Percentiles rank a stretch among this genome's conserved stretches.
Evolutionary conservation across 92 coral and sea anemone genomes (phyloP).

Genomic region (Zoanthus sansibaricus): DNA sequence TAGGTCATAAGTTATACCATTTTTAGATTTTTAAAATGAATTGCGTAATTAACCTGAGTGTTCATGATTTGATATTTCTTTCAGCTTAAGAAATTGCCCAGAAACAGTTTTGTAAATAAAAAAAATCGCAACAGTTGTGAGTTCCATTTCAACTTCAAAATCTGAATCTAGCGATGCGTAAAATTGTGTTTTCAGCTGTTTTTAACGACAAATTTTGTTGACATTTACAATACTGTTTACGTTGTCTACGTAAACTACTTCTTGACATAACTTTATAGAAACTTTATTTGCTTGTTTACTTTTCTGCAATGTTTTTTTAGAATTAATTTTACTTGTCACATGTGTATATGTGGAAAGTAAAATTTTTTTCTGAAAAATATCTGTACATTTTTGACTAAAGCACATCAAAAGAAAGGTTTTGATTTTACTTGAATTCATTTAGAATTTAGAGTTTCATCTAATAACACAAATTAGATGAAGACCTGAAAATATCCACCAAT

Average conservation of each 20-base stretch:
- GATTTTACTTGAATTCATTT: too few relatives aligned
- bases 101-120: not conserved
- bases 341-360: not conserved
- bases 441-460: too few relatives aligned
- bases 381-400: too few relatives aligned
- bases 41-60: too few relatives aligned
- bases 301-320: not conserved
- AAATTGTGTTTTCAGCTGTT: slow-evolving; percentile 18
- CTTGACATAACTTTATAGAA: not conserved
- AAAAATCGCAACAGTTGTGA: not conserved
- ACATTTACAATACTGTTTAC: not conserved
- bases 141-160: not conserved
- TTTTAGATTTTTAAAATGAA: too few relatives aligned
- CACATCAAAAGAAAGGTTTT: too few relatives aligned
- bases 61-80: too few relatives aligned
- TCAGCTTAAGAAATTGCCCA: not conserved
- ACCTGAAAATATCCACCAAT: too few relatives aligned
- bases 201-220: not conserved
- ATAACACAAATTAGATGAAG: too few relatives aligned
- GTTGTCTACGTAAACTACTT: not conserved
- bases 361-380: too few relatives aligned
- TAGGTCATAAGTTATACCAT: too few relatives aligned
- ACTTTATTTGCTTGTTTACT: not conserved
- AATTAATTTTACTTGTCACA: not conserved
- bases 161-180: not conserved